Evolutionary conservation across 2,888 invertebrate genomes (phyloP), one percentile per base, ranked within the genome.

Genomic region (Drosophila greeni): DNA sequence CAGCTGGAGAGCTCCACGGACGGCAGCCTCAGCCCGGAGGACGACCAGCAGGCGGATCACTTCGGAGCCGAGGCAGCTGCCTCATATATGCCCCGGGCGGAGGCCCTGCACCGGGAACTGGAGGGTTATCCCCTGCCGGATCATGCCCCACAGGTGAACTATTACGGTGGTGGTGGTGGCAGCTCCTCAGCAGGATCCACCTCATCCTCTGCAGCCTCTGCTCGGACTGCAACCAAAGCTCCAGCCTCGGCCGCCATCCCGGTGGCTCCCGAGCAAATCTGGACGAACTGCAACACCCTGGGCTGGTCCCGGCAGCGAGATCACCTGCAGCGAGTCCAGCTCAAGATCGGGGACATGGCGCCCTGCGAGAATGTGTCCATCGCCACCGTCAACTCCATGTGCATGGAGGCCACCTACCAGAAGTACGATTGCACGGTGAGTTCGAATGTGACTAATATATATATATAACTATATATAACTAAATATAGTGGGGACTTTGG

Each of bases 251-350:
- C 31, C 11, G 31, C 20, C 23, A 16, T 34, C 2, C 43, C 70
- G 8, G 37, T 65, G 4, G 48, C 23, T 2, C 52, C 52, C 4
- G 86, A 87, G 16, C 81, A 88, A 59, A 73, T 79, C 23, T 89
- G 90, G 80, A 88, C 91, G 7, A 91, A 93, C 69, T 96, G 96
- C 86, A 95, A 95, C 80, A 94, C 95, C 0, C 90, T 96, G 31
- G 95, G 96, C 16, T 96, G 96, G 96, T 94, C 94, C 0, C 91
- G 94, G 78, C 95, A 94, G 85, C 91, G 95, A 66, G 95, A 95
- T 82, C 92, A 95, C 85, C 87, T 96, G 78, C 95, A 95, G 87
- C 90, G 96, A 65, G 92, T 95, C 6, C 95, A 95, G 85, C 90
- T 96, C 14, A 92, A 92, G 75, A 91, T 93, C 34, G 93, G 92